Evolutionary conservation across 2,113 vertebrate species (phyloP).

Genomic region (Acanthisitta chloris): DNA sequence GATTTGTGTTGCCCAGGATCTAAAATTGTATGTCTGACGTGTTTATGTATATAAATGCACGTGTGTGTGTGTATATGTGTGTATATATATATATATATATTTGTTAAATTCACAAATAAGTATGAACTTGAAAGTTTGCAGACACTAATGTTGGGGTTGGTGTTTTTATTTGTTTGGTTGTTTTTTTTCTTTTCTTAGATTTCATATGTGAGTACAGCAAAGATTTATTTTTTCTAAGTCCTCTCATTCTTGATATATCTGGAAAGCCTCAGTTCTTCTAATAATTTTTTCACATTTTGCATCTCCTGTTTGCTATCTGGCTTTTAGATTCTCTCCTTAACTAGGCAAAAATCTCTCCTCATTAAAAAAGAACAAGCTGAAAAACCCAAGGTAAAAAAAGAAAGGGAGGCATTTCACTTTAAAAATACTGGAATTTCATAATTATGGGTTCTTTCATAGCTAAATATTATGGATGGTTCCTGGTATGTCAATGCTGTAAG

Average conservation of each 20-base stretch:
- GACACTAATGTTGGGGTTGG: no score
- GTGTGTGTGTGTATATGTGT: not conserved
- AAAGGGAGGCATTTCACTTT: not conserved
- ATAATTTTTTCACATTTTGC: not conserved
- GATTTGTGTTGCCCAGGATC: conserved; percentile 12
- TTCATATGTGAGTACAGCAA: not conserved
- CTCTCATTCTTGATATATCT: not conserved
- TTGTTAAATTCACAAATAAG: not conserved
- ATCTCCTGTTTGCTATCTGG: not conserved
- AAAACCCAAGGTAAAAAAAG: not conserved
- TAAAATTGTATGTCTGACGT: not conserved
- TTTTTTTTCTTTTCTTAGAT: not conserved
- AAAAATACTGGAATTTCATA: not conserved
- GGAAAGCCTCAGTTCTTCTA: not conserved
- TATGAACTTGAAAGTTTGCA: not conserved
- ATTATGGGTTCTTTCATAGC: not conserved
- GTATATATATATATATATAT: not conserved
- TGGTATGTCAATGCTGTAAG: not conserved
- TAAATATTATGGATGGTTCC: not conserved
- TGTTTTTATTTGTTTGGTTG: no score
- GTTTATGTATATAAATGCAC: not conserved
- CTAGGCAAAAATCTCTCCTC: not conserved
- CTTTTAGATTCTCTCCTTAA: not conserved
- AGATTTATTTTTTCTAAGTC: not conserved
- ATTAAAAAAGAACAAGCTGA: not conserved